A percentile compares a stretch with the other conserved stretches of the same genome.
These are phyloP conservation scores for Taxidea taxus DNA, from an alignment of 2,113 vertebrate genomes.

Conservation along the genomic window DNA sequence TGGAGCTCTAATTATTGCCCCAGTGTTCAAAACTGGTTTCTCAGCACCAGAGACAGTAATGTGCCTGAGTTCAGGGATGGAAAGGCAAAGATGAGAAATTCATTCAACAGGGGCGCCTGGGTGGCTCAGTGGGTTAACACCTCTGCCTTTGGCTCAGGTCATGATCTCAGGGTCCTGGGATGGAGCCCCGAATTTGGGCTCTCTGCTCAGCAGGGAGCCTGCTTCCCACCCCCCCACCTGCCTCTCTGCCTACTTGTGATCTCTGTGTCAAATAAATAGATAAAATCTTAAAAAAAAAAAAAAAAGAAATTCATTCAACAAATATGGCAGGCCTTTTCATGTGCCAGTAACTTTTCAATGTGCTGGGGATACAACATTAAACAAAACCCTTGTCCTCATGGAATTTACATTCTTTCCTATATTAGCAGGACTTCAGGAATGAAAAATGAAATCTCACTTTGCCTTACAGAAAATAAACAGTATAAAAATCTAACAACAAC, in stretches of 20 bases:
- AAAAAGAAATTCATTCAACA: slow-evolving; percentile 48
- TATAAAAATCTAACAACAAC: slow-evolving; percentile 5
- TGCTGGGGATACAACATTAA: slow-evolving; percentile 11
- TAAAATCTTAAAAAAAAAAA: too few species aligned
- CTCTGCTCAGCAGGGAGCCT: too few species aligned
- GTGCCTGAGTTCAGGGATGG: neutral
- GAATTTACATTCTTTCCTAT: slow-evolving; percentile 53
- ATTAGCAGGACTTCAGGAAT: neutral
- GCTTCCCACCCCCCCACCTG: too few species aligned
- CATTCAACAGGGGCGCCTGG: too few species aligned
- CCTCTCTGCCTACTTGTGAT: too few species aligned
- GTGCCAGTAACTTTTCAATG: slow-evolving; percentile 20
- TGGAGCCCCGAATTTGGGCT: too few species aligned
- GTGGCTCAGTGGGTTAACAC: too few species aligned
- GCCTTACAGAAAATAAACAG: slow-evolving; percentile 10
- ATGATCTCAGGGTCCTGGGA: too few species aligned
- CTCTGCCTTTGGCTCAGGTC: too few species aligned
- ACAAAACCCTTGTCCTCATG: slow-evolving; percentile 1
- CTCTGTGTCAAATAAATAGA: too few species aligned
- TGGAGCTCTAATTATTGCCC: slow-evolving; percentile 15
- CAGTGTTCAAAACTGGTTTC: slow-evolving; percentile 29
- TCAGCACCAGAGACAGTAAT: slow-evolving; percentile 15
- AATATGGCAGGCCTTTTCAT: slow-evolving; percentile 2
- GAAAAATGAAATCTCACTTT: slow-evolving; percentile 27
- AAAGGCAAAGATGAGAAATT: slow-evolving; percentile 42